Evolutionary conservation across 2,888 invertebrate genomes (phyloP), one percentile per base, ranked within the genome.

Genomic region (Apotomis capreana): DNA sequence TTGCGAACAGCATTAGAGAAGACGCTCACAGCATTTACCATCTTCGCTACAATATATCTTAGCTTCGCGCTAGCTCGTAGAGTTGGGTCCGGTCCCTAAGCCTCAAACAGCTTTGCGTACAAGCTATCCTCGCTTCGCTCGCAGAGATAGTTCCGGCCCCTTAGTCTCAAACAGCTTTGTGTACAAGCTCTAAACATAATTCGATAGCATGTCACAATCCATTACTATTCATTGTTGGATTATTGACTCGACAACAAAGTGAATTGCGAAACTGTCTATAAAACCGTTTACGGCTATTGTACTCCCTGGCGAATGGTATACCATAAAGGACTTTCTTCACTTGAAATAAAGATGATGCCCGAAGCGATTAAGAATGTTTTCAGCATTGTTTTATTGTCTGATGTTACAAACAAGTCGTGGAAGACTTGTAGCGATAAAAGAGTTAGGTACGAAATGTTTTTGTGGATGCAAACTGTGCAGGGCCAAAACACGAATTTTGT

Each of bases 331-430:
- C 57, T 49, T 1, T 58, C 9, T 37, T 12, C 13, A 6, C 4
- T 49, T n/a, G 46, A 36, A 36, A 36, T 13, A 67, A 36, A 12
- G 49, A 9, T 58, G 3, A n/a, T 10, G 46, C 44, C 13, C n/a
- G 46, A 40, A 10, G 3, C 6, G 5, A 12, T 46, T 26, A 46
- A 64, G 54, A 0, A 54, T 64, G 63, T 64, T 36, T 54, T 40
- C 40, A 44, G 52, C 13, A 63, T 55, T 64, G 26, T 44, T 54
- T 63, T 15, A 5, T 61, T 49, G 46, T 65, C 55, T 44, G 55
- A 67, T 67, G 57, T 36, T 57, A 58, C 65, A 67, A 58, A 67
- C 65, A 58, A 58, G 65, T 58, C 55, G 64, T 65, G 55, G 65
- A 58, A 49, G 36, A 57, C 46, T 36, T 36, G 26, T 12, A n/a